phyloP scores from a whole-genome alignment of 2,113 vertebrate genomes.

The Tamias sibiricus region DNA sequence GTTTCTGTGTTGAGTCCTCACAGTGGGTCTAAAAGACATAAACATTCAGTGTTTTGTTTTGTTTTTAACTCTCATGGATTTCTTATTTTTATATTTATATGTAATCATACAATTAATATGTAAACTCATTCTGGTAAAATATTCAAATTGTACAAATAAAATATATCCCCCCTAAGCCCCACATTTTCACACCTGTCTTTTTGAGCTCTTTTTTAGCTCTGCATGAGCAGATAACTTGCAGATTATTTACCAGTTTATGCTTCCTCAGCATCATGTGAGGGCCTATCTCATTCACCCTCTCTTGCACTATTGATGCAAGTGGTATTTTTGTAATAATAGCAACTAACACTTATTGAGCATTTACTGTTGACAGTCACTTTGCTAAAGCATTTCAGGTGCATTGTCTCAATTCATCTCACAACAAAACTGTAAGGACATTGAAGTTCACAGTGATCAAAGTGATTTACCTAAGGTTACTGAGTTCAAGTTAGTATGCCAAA shows the following conservation, averaged over 20 bases:
- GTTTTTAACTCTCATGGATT: neutral
- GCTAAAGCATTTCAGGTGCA: neutral
- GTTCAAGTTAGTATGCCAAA: neutral
- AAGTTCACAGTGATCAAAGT: no score
- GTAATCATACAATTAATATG: neutral
- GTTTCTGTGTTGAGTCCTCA: neutral
- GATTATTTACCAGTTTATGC: neutral
- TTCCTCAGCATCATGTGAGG: neutral
- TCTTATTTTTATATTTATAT: neutral
- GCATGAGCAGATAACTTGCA: neutral
- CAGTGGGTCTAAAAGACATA: neutral
- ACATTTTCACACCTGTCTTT: neutral
- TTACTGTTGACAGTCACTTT: constrained; percentile 15
- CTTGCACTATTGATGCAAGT: neutral
- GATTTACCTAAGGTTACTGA: no score
- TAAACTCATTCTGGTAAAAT: constrained; percentile 9
- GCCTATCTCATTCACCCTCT: neutral
- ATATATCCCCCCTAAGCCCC: neutral
- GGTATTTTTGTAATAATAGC: neutral
- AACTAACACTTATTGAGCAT: neutral
- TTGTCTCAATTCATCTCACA: neutral
- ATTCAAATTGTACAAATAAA: neutral
- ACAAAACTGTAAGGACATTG: neutral
- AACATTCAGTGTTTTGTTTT: neutral
- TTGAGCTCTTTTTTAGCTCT: neutral